Evolutionary conservation across 2,888 invertebrate species (phyloP).

Genomic region (Stomorhina lunata): DNA sequence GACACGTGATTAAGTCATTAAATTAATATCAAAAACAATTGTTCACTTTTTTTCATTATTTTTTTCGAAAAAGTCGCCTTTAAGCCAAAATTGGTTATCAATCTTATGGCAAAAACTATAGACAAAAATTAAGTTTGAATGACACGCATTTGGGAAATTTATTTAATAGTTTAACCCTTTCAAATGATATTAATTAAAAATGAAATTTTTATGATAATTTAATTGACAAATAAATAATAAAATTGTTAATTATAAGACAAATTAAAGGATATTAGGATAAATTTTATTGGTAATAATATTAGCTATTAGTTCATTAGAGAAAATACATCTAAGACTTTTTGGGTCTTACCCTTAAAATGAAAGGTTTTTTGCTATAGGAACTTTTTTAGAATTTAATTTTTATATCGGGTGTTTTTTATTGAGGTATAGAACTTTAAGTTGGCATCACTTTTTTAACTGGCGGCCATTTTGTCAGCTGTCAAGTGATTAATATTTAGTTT

Average conservation of each 20-base stretch:
- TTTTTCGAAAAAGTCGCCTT: background rate
- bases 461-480: too few relatives aligned
- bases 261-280: background rate
- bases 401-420: too few relatives aligned
- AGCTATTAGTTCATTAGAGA: too few relatives aligned
- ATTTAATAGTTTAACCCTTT: conserved; percentile 22
- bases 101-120: conserved; percentile 26
- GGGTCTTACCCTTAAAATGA: background rate
- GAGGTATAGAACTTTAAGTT: too few relatives aligned
- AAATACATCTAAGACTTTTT: background rate
- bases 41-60: conserved; percentile 11
- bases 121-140: background rate
- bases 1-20: conserved; percentile 65
- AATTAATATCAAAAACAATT: conserved; percentile 60
- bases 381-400: too few relatives aligned
- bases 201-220: conserved; percentile 28
- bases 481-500: too few relatives aligned
- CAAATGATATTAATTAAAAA: conserved; percentile 32
- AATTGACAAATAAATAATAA: conserved; percentile 36
- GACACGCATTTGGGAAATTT: conserved; percentile 56
- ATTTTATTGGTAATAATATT: background rate
- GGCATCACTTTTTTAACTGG: too few relatives aligned
- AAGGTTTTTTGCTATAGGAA: background rate
- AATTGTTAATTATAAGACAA: background rate
- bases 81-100: background rate